Percentiles rank a stretch among this genome's conserved stretches.
These are phyloP conservation scores for Urocyon cinereoargenteus DNA, from an alignment of 2,797 vertebrate genomes.

Conservation along the genomic window DNA sequence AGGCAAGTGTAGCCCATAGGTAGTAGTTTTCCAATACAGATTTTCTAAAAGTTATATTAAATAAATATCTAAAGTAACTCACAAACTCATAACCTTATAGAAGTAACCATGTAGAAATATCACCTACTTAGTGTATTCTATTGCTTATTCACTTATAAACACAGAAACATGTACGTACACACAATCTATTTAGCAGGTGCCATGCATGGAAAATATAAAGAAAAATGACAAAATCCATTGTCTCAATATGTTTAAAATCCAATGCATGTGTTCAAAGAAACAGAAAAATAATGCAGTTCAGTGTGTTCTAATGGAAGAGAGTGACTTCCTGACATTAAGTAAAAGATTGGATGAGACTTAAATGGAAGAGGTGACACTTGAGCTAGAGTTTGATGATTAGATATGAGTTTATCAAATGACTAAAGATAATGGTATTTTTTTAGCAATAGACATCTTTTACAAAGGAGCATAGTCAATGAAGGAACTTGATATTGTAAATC, in stretches of 20 bases:
- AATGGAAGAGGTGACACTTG: background rate
- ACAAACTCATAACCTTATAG: background rate
- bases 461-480: background rate
- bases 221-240: background rate
- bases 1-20: background rate
- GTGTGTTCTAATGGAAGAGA: background rate
- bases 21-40: background rate
- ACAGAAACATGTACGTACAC: background rate
- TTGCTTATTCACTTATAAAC: background rate
- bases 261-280: background rate
- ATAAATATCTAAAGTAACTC: background rate
- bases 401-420: background rate
- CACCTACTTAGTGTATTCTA: background rate
- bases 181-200: background rate
- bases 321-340: background rate
- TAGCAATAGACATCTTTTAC: background rate
- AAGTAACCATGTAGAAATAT: background rate
- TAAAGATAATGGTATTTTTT: background rate
- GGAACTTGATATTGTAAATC: background rate
- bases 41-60: background rate
- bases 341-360: background rate
- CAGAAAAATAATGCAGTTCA: background rate
- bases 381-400: background rate
- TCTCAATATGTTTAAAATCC: background rate
- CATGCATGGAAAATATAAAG: background rate